Base-by-base conservation (phyloP, 2,888 invertebrate genomes). In the Nasonovia ribisnigri region DNA sequence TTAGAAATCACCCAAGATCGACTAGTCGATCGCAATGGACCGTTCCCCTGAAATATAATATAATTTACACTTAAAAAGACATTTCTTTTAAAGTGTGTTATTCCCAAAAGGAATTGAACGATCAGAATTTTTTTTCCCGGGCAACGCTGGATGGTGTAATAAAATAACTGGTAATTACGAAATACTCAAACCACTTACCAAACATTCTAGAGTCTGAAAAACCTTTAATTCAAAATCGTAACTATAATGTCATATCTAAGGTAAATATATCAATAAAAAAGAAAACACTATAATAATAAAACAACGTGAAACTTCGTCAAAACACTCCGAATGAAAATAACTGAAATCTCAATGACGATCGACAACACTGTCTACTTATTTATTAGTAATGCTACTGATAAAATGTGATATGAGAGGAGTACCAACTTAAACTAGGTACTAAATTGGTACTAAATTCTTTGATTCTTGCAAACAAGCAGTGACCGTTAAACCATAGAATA, bases 381-480 rank as follows among this genome's bases (percentile, higher is more conserved):
- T 6, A 36, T n/a, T n/a, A 77, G 26, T 77, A 51, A 84, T 91
- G 29, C 42, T 51, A 77, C 51, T 89, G 92, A 92, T 92, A 92
- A 92, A 24, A 89, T 42, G 42, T 89, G 84, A 92, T 92, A 89
- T 16, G 54, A 54, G 1, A 67, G 6, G 6, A 92, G 26, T 92
- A 92, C 92, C 92, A 92, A 92, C 92, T 20, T 92, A 60, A 92
- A 46, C n/a, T n/a, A n/a, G n/a, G n/a, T n/a, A n/a, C n/a, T n/a
- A n/a, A n/a, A n/a, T n/a, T n/a, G n/a, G n/a, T n/a, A n/a, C n/a
- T 16, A 51, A 57, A 86, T 46, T n/a, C 8, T 46, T 46, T 46
- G 16, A 46, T 67, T 2, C 20, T 77, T 43, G 10, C 11, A n/a
- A 11, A 42, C 84, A 84, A 54, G 51, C 84, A 20, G 51, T 10